Evolutionary conservation across 2,888 invertebrate genomes (phyloP).

Genomic region (Agriopis leucophaearia): DNA sequence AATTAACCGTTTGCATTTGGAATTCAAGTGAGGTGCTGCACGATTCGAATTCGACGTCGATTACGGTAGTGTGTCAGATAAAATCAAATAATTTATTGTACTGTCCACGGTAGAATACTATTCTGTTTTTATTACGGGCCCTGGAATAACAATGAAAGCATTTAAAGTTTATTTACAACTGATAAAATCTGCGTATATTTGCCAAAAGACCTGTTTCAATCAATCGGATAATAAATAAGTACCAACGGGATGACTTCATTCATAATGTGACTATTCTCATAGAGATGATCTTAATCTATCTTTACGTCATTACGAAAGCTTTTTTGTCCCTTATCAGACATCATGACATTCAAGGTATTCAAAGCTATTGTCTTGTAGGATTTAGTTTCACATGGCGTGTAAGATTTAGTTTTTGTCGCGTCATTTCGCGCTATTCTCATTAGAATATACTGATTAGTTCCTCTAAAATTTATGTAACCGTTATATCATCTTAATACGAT

Average conservation of each 20-base stretch:
- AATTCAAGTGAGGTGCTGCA: slow-evolving; percentile 42
- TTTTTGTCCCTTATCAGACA: slow-evolving; percentile 28
- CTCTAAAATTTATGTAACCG: slow-evolving; percentile 22
- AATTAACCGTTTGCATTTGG: slow-evolving; percentile 33
- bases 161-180: too few relatives aligned
- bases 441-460: slow-evolving; percentile 20
- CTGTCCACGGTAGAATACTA: slow-evolving; percentile 19
- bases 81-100: slow-evolving; percentile 40
- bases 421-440: slow-evolving; percentile 20
- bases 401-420: slow-evolving; percentile 31
- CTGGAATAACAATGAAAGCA: slow-evolving; percentile 1
- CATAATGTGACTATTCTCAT: neutral
- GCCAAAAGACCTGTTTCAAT: neutral
- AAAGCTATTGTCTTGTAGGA: slow-evolving; percentile 21
- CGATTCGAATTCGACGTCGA: slow-evolving; percentile 41
- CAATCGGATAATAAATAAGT: neutral
- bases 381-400: slow-evolving; percentile 21
- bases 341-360: slow-evolving; percentile 25
- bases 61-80: slow-evolving; percentile 37
- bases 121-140: slow-evolving; percentile 4
- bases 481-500: slow-evolving; percentile 6
- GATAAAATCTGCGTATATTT: neutral
- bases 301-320: neutral
- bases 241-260: neutral
- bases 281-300: neutral